Evolutionary conservation across 2,888 invertebrate genomes (phyloP).

Genomic region (Tubiluchus corallicola): DNA sequence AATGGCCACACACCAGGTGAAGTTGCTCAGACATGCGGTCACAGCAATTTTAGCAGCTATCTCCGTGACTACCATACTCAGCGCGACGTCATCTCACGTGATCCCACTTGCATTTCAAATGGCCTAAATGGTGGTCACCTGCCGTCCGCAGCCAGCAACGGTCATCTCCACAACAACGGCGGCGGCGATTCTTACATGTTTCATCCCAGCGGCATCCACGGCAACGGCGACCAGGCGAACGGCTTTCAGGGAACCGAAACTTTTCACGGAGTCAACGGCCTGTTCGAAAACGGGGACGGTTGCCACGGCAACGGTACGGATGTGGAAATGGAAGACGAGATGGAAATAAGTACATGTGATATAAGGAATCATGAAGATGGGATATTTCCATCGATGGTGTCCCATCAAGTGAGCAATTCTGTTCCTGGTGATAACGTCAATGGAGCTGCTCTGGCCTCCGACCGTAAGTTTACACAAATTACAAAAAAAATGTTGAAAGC

Average conservation of each 20-base stretch:
- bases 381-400: conserved; percentile 2
- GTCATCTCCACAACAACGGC: not conserved
- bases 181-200: too few relatives aligned
- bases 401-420: not conserved
- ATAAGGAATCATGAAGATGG: not conserved
- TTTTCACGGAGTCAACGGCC: too few relatives aligned
- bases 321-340: conserved; percentile 12
- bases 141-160: conserved; percentile 7
- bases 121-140: conserved; percentile 14
- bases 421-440: too few relatives aligned
- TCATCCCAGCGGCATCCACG: not conserved
- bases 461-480: too few relatives aligned
- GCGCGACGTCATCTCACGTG: not conserved
- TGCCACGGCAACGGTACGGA: conserved; percentile 9
- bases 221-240: not conserved
- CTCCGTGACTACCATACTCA: conserved; percentile 12
- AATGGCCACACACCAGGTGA: conserved; percentile 18
- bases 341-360: not conserved
- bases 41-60: conserved; percentile 18
- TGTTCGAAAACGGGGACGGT: not conserved
- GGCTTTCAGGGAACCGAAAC: too few relatives aligned
- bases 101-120: conserved; percentile 10
- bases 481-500: too few relatives aligned
- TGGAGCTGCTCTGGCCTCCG: too few relatives aligned
- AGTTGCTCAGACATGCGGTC: conserved; percentile 18